Conservation (phyloP, 2,797 vertebrate genomes). For the Zalophus californianus region DNA sequence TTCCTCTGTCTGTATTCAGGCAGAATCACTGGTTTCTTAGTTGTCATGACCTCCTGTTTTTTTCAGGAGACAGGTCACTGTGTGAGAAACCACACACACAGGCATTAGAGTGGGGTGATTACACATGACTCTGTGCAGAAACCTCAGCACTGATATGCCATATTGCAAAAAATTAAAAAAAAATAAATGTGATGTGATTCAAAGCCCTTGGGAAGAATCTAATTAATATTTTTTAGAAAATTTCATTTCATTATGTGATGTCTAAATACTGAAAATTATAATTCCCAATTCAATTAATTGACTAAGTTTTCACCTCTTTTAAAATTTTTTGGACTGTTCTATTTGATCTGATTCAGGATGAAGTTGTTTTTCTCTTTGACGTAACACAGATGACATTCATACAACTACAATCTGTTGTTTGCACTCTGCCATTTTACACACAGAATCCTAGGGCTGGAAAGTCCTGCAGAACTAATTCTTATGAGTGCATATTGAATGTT, state of each 20-base stretch:
- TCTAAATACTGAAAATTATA: slow-evolving; percentile 21
- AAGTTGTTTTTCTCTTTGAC: slow-evolving; percentile 46
- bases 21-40: not conserved
- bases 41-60: not conserved
- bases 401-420: slow-evolving; percentile 49
- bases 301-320: not conserved
- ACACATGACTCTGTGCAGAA: not conserved
- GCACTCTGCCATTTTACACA: slow-evolving; percentile 18
- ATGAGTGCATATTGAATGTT: not conserved
- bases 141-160: not conserved
- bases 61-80: not conserved
- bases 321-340: slow-evolving; percentile 7
- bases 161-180: not conserved
- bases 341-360: slow-evolving; percentile 32
- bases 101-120: not conserved
- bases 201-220: not conserved
- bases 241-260: not conserved
- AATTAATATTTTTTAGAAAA: not conserved
- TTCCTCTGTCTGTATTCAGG: not conserved
- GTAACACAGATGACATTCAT: slow-evolving; percentile 28
- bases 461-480: slow-evolving; percentile 26
- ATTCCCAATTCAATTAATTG: slow-evolving; percentile 14
- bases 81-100: not conserved
- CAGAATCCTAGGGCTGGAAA: not conserved
- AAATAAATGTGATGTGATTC: not conserved